A percentile compares a stretch with the other conserved stretches of the same genome.
Conservation (phyloP, 2,113 vertebrate species). For the Hoplias malabaricus region DNA sequence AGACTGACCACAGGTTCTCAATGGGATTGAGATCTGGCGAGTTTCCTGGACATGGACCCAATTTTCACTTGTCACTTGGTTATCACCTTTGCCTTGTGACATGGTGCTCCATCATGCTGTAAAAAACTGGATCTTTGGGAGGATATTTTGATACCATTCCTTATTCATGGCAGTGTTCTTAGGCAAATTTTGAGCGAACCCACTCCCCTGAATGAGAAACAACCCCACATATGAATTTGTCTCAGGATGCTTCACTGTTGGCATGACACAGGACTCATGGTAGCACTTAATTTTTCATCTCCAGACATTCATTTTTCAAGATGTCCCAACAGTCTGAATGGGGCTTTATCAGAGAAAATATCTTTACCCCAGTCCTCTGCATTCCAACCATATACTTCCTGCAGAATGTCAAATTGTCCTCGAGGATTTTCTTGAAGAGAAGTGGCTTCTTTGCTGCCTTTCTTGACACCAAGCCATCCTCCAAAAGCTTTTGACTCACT, state of each 20-base stretch:
- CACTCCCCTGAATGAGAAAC: no score
- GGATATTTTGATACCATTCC: not conserved
- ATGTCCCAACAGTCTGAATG: not conserved
- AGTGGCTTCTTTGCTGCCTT: not conserved
- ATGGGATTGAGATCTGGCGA: not conserved
- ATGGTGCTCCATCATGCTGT: not conserved
- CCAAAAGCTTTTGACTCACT: not conserved
- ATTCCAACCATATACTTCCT: not conserved
- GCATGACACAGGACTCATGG: not conserved
- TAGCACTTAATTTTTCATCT: not conserved
- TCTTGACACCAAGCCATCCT: not conserved
- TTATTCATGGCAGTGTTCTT: not conserved
- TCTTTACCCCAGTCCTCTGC: not conserved
- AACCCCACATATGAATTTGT: not conserved
- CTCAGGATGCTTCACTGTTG: not conserved
- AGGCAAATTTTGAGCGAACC: no score
- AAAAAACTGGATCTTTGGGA: not conserved
- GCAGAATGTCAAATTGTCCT: not conserved
- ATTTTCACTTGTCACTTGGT: not conserved
- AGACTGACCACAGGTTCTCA: no score
- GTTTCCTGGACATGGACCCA: not conserved
- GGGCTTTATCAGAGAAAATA: no score
- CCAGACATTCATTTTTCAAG: not conserved
- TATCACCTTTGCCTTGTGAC: not conserved
- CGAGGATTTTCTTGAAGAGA: not conserved